Evolutionary conservation across 2,888 invertebrate species (phyloP), one percentile per base, ranked within the genome.

Genomic region (Drosophila lacicola): DNA sequence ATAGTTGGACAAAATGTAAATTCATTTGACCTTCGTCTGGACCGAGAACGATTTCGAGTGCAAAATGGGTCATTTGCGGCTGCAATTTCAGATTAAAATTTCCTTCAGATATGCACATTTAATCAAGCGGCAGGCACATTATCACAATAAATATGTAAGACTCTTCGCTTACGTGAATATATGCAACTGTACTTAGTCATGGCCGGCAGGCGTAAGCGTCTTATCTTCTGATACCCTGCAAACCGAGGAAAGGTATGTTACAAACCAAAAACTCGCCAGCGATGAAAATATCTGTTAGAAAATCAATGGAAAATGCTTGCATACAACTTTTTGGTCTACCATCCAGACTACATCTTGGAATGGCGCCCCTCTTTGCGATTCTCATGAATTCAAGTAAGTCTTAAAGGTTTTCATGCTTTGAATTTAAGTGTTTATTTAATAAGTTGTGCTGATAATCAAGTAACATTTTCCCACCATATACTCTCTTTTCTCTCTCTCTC

Each of bases 21-120:
- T 70, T 33, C 21, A 70, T 65, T 64, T 83, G 82, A 82, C 82
- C 82, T 82, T 82, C 85, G 76, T 70, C 75, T 72, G 75, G 69
- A 47, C 17, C 42, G 34, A 42, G 42, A 60, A 66, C 50, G 60
- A 60, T 67, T 66, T 56, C 73, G 67, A 66, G 19, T 60, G 55
- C 47, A 36, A 71, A 71, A 72, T 71, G 25, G 70, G 70, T 70
- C 70, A 70, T 14, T 42, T 29, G 51, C 37, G 17, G 44, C 50
- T 46, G 68, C 47, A 68, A 58, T 19, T 37, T 17, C 51, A 29
- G 50, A 64, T 44, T 37, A 13, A 33, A 17, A 34, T 33, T 60
- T 60, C 34, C 53, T 60, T 53, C 34, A 21, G 29, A 54, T 47
- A 54, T 46, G 29, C 54, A 44, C 6, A 3, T 37, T 11, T 13